Conservation (phyloP, 1,140 invertebrate genomes). For the Nomia melanderi region DNA sequence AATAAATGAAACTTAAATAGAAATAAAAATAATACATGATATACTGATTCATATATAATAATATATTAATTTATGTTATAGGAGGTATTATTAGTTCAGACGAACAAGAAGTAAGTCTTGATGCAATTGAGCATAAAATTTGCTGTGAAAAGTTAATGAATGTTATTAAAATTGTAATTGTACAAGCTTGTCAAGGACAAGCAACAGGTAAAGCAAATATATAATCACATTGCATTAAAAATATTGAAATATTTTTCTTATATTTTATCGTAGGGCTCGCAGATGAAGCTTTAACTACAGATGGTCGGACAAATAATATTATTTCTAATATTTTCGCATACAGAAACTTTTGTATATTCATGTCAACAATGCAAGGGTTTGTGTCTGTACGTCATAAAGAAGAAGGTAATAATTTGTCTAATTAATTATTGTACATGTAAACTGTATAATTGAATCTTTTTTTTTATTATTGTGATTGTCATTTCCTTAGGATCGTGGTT, state of each 20-base stretch:
- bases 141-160: constrained; percentile 55
- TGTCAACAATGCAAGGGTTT: constrained; percentile 62
- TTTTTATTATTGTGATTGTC: background rate
- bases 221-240: background rate
- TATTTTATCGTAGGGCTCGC: constrained; percentile 27
- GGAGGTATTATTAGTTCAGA: constrained; percentile 57
- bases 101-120: constrained; percentile 49
- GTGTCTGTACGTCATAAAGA: constrained; percentile 57
- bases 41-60: too few relatives aligned
- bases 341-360: constrained; percentile 59
- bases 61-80: constrained; percentile 46
- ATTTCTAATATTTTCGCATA: constrained; percentile 9
- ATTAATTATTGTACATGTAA: background rate
- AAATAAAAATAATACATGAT: constrained; percentile 1
- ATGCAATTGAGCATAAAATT: constrained; percentile 48
- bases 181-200: constrained; percentile 67
- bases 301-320: constrained; percentile 23
- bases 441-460: background rate
- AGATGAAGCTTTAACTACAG: constrained; percentile 34
- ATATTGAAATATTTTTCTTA: background rate
- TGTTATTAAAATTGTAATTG: constrained; percentile 66
- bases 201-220: constrained; percentile 41
- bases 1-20: background rate
- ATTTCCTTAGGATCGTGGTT: constrained; percentile 66
- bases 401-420: constrained; percentile 51